Evolutionary conservation across 2,888 invertebrate genomes (phyloP).

Genomic region (Clunio marinus): DNA sequence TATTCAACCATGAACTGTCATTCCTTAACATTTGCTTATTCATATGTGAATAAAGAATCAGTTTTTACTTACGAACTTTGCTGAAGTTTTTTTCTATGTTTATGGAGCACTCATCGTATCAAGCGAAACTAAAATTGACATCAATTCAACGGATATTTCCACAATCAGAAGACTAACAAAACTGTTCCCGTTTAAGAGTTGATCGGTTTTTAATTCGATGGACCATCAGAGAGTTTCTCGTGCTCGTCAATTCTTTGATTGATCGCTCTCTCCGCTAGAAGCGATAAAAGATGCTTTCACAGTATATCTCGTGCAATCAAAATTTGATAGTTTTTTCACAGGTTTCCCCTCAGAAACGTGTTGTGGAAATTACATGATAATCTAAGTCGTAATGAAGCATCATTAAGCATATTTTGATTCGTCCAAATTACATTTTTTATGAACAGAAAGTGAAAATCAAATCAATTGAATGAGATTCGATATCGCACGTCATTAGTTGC

Average conservation of each 20-base stretch:
- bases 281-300: not conserved
- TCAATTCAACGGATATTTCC: too few species aligned
- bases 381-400: not conserved
- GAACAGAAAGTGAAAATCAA: not conserved
- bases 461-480: not conserved
- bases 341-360: too few species aligned
- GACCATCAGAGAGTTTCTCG: not conserved
- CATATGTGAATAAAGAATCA: not conserved
- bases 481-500: not conserved
- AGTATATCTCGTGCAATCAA: too few species aligned
- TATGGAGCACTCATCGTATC: not conserved
- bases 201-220: conserved; percentile 18
- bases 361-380: not conserved
- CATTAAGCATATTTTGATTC: not conserved
- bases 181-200: not conserved
- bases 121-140: conserved; percentile 11
- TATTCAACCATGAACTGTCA: conserved; percentile 20
- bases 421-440: not conserved
- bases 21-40: not conserved
- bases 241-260: conserved; percentile 13
- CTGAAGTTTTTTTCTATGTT: conserved; percentile 4
- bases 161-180: not conserved
- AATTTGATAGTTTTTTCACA: not conserved
- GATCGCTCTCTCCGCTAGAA: not conserved
- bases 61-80: not conserved